Evolutionary conservation across 1,140 invertebrate genomes (phyloP), one percentile per base, ranked within the genome.

Genomic region (Uloborus diversus): DNA sequence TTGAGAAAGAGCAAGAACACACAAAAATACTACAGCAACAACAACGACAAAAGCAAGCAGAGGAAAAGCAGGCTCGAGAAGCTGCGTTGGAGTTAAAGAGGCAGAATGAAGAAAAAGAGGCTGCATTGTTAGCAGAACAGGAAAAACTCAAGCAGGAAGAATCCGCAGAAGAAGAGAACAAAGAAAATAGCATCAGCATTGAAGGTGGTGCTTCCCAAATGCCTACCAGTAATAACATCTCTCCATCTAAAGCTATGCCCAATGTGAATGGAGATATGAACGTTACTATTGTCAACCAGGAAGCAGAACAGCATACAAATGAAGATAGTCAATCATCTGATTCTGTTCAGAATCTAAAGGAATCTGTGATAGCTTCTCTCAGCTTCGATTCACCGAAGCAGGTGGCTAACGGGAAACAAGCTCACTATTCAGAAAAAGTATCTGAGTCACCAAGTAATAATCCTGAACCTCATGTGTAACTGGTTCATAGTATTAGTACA

Each of bases 321-420:
- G 23, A 53, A 53, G 17, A 53, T 14, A 20, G 1, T 14, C 17
- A 53, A 53, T 7, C 17, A 14, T 53, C 49, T 20, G 20, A 20
- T 17, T n/a, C 49, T n/a, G 57, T 56, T 32, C 61, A 78, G 37
- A 51, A 28, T 33, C 30, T 49, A 51, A 78, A 78, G 11, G 20
- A 30, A 53, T 25, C 73, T 78, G 73, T 78, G 73, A 78, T 78
- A 78, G 47, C 27, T 30, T 66, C 73, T 37, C 30, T 42, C 17
- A 78, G 73, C 62, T 27, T 62, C 65, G 73, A 78, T 14, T 78
- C 73, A 27, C 11, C 56, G n/a, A 78, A 78, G 30, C 57, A 64
- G 57, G 49, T 78, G 23, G 73, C 73, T 23, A 78, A 78, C 23
- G 73, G 73, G 17, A 65, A 64, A 20, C 73, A 78, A 42, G 57